Base-by-base conservation (phyloP, 2,888 invertebrate species). In the Orchestes rusci region DNA sequence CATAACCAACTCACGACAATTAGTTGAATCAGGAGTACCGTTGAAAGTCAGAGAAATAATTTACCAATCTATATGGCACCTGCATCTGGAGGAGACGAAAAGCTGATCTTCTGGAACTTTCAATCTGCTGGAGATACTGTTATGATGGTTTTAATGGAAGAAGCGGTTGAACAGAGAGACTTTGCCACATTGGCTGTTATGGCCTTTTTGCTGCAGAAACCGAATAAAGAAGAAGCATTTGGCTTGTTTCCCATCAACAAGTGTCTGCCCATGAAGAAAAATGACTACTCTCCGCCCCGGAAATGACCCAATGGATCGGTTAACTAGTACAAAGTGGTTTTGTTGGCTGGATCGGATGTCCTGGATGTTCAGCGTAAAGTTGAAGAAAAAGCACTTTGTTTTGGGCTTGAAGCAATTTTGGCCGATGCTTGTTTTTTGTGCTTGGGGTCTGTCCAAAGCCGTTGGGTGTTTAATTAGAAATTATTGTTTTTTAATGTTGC, bases 1-100 rank as follows among this genome's bases (percentile, higher is more conserved):
- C 7, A 39, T 45, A 13, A 36, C 29, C 8, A 36, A 35, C 16
- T 8, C 40, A 5, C 18, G 30, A 4, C n/a, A 28, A 8, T 17
- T 40, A 31, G 4, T 40, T 12, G 23, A 29, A n/a, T 40, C 45
- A 15, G 23, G 16, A 19, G 4, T 39, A 19, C 35, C 35, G 3
- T 16, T 45, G 10, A 45, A 30, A 31, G 13, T 45, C 19, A 15
- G 16, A 10, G 31, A 10, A 31, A 13, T 31, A 8, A 10, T 31
- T 31, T 8, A 13, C 8, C 2, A 2, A 31, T 10, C 8, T n/a
- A n/a, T 13, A 12, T 31, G 13, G 31, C n/a, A 31, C 8, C n/a
- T n/a, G n/a, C n/a, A n/a, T n/a, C n/a, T n/a, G n/a, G n/a, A n/a
- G n/a, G n/a, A n/a, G n/a, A n/a, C n/a, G n/a, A n/a, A n/a, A n/a